These are phyloP conservation scores for Chloroceryle inda DNA, from an alignment of 2,797 vertebrate species.

Conservation along the genomic window DNA sequence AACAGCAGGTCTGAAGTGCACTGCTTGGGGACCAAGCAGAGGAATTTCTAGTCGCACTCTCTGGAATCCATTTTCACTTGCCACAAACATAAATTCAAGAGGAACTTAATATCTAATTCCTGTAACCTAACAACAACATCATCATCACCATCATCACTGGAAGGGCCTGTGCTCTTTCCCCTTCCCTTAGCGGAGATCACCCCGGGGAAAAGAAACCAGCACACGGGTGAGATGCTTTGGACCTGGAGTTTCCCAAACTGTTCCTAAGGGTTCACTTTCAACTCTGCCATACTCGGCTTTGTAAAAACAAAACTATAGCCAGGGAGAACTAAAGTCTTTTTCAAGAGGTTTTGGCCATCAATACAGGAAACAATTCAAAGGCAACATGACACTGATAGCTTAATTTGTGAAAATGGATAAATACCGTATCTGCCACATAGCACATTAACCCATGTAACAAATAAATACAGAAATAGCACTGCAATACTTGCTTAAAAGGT, in stretches of 20 bases:
- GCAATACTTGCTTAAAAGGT: conserved; percentile 83
- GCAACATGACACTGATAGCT: conserved; percentile 73
- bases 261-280: conserved; percentile 24
- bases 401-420: conserved; percentile 80
- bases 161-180: background rate
- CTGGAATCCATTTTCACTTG: background rate
- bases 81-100: background rate
- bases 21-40: background rate
- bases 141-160: background rate
- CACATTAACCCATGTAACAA: conserved; percentile 79
- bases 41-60: background rate
- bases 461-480: conserved; percentile 83
- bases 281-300: conserved; percentile 45
- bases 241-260: conserved; percentile 7
- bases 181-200: background rate
- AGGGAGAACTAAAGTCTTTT: conserved; percentile 44
- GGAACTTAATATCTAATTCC: background rate
- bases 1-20: background rate
- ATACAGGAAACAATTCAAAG: conserved; percentile 71
- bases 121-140: background rate
- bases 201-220: background rate
- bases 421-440: conserved; percentile 76
- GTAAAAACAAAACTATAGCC: conserved; percentile 50
- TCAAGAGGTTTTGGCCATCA: conserved; percentile 53
- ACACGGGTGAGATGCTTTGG: background rate